Percentiles rank a stretch among this genome's conserved stretches.
These are phyloP conservation scores for Drosophila eohydei DNA, from an alignment of 2,888 invertebrate species.

Conservation along the genomic window DNA sequence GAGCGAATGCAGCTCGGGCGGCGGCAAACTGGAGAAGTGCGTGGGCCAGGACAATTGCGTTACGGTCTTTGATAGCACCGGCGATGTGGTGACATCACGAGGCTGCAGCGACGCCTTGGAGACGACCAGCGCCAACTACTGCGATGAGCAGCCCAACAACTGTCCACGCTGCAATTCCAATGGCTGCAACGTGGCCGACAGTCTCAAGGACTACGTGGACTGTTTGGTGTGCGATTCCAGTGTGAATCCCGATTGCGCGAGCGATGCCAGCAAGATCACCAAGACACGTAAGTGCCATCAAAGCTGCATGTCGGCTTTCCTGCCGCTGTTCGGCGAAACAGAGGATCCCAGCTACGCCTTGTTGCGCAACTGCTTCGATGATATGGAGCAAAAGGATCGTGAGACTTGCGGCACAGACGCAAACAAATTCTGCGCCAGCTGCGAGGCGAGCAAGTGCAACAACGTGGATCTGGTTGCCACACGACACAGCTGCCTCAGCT, in stretches of 20 bases:
- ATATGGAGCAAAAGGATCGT: conserved; percentile 77
- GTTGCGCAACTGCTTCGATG: conserved; percentile 80
- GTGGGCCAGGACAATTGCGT: conserved; percentile 73
- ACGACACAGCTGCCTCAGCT: conserved; percentile 71
- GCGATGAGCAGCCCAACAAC: conserved; percentile 59
- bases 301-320: conserved; percentile 79
- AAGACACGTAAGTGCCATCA: conserved; percentile 72
- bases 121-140: conserved; percentile 45
- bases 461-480: conserved; percentile 55
- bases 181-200: conserved; percentile 77
- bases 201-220: conserved; percentile 67
- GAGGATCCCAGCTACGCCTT: conserved; percentile 76
- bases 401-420: conserved; percentile 59
- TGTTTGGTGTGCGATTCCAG: conserved; percentile 78
- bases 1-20: conserved; percentile 41
- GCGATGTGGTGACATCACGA: conserved; percentile 66
- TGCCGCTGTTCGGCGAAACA: conserved; percentile 62
- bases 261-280: conserved; percentile 34
- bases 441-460: conserved; percentile 71
- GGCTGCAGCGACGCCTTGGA: conserved; percentile 71
- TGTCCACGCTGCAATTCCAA: conserved; percentile 83
- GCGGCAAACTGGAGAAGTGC: conserved; percentile 53
- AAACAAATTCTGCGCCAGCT: conserved; percentile 66
- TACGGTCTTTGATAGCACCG: conserved; percentile 71
- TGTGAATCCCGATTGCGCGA: conserved; percentile 61